These are phyloP conservation scores for Nycticorax nycticorax DNA, from an alignment of 2,113 vertebrate genomes.

Conservation along the genomic window DNA sequence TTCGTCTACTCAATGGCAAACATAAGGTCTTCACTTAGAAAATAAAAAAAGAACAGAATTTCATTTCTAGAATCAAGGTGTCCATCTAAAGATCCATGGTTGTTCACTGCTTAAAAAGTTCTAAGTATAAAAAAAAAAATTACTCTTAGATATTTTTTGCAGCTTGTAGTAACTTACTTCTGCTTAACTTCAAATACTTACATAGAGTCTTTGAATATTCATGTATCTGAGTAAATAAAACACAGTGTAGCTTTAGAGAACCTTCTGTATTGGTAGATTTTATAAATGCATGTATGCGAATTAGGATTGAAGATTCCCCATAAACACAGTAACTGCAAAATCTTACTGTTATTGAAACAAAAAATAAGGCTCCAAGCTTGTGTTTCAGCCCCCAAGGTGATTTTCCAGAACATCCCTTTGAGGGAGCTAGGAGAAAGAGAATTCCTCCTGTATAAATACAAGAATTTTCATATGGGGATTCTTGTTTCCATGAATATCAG, in stretches of 20 bases:
- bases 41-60: neutral
- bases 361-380: neutral
- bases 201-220: neutral
- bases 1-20: neutral
- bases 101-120: neutral
- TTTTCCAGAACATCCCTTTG: neutral
- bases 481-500: neutral
- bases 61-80: neutral
- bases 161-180: neutral
- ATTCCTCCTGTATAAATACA: neutral
- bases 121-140: neutral
- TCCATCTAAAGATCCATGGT: neutral
- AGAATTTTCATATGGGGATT: neutral
- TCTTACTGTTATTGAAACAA: neutral
- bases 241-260: neutral
- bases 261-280: neutral
- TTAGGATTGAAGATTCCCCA: neutral
- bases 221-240: neutral
- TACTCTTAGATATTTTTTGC: neutral
- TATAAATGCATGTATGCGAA: neutral
- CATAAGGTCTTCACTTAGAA: neutral
- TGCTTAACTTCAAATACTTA: neutral
- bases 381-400: neutral
- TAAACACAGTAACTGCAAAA: neutral
- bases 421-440: neutral